Evolutionary conservation across 2,797 vertebrate species (phyloP).

Genomic region (Brotula barbata): DNA sequence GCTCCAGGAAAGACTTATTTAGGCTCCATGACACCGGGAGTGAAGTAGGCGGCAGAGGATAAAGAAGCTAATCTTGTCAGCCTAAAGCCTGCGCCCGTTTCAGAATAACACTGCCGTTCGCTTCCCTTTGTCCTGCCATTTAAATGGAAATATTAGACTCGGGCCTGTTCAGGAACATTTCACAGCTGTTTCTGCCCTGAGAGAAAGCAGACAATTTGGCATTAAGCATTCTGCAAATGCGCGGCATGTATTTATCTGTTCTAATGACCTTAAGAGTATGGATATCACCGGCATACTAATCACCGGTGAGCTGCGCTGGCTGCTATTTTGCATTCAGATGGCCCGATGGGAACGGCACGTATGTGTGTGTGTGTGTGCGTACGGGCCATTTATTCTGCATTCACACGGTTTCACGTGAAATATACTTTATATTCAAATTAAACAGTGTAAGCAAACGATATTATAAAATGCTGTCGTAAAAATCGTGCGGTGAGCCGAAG

Average conservation of each 20-base stretch:
- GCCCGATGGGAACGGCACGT: conserved; percentile 39
- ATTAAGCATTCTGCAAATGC: conserved; percentile 73
- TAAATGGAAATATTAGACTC: conserved; percentile 71
- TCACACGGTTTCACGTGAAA: no score
- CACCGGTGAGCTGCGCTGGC: conserved; percentile 47
- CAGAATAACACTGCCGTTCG: conserved; percentile 70
- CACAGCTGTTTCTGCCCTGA: conserved; percentile 68
- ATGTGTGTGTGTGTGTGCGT: no score
- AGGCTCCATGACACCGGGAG: conserved; percentile 66
- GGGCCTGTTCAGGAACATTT: conserved; percentile 71
- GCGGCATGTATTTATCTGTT: conserved; percentile 76
- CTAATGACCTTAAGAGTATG: conserved; percentile 78
- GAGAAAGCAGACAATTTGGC: conserved; percentile 71
- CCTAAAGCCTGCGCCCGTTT: conserved; percentile 68
- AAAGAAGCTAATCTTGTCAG: conserved; percentile 78
- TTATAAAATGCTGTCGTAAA: conserved; percentile 20
- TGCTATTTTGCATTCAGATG: conserved; percentile 66
- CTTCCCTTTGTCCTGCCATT: conserved; percentile 72
- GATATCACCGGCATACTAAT: conserved; percentile 75
- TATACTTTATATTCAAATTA: conserved; percentile 1
- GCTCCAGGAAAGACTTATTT: conserved; percentile 70
- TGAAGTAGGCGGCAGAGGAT: conserved; percentile 73
- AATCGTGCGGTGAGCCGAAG: conserved; percentile 29
- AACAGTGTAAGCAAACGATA: conserved; percentile 11
- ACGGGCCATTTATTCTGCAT: background rate